These are phyloP conservation scores for Eulemur rufifrons DNA, from an alignment of 2,113 vertebrate species.

Conservation along the genomic window DNA sequence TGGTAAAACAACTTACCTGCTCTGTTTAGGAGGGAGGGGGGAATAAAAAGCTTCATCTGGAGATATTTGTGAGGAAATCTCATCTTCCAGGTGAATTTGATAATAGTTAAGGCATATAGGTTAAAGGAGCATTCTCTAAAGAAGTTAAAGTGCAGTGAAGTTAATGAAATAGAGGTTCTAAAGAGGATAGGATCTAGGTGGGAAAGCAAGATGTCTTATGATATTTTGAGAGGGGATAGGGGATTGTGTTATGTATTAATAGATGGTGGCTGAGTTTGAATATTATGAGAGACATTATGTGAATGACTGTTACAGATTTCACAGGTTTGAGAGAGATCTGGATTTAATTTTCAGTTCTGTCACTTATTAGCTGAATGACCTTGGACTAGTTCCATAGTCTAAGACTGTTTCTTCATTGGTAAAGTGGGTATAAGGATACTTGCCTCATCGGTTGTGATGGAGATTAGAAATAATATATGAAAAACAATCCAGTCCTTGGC, in stretches of 20 bases:
- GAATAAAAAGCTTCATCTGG: neutral
- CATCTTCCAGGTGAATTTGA: neutral
- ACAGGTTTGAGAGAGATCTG: slow-evolving; percentile 14
- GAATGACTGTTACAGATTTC: neutral
- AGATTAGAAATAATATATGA: neutral
- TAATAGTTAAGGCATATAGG: neutral
- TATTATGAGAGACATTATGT: neutral
- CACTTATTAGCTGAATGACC: slow-evolving; percentile 18
- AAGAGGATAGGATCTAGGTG: neutral
- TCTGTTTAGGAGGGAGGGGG: neutral
- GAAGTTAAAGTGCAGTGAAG: neutral
- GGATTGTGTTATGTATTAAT: neutral
- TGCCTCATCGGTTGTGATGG: slow-evolving; percentile 9
- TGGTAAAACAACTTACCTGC: neutral
- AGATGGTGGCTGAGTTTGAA: neutral
- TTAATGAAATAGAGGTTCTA: neutral
- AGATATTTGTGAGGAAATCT: neutral
- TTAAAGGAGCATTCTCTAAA: neutral
- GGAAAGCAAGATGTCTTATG: neutral
- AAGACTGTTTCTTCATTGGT: slow-evolving; percentile 13
- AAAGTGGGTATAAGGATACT: neutral
- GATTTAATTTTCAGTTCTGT: slow-evolving; percentile 38
- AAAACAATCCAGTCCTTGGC: neutral
- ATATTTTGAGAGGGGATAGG: neutral
- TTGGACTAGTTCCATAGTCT: slow-evolving; percentile 13